Conservation (phyloP, 2,888 invertebrate species). For the Drosophila maculinotata region DNA sequence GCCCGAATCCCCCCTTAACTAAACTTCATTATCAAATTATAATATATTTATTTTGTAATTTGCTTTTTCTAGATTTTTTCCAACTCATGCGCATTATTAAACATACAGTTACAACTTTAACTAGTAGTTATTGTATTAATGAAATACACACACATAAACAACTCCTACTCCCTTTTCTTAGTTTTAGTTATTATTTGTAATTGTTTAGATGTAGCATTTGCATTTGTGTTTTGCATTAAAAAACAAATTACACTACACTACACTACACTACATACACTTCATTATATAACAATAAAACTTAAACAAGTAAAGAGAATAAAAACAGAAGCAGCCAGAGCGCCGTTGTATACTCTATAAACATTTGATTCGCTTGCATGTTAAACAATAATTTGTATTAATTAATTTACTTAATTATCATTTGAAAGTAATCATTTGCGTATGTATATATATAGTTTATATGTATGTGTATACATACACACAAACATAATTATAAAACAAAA, state of each 20-base stretch:
- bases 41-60: slow-evolving; percentile 40
- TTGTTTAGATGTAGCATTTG: slow-evolving; percentile 68
- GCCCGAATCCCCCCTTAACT: slow-evolving; percentile 11
- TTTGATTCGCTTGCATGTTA: slow-evolving; percentile 67
- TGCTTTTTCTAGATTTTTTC: slow-evolving; percentile 20
- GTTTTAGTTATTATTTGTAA: slow-evolving; percentile 52
- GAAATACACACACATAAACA: slow-evolving; percentile 8
- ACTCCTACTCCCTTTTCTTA: slow-evolving; percentile 27
- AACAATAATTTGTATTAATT: slow-evolving; percentile 58
- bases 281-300: slow-evolving; percentile 22
- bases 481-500: slow-evolving; percentile 54
- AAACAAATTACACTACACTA: slow-evolving; percentile 19
- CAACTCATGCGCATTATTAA: slow-evolving; percentile 30
- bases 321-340: slow-evolving; percentile 21
- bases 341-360: slow-evolving; percentile 38
- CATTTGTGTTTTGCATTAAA: slow-evolving; percentile 64
- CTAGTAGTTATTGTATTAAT: slow-evolving; percentile 42
- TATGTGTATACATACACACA: slow-evolving; percentile 45
- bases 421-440: slow-evolving; percentile 73
- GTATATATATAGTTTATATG: slow-evolving; percentile 67
- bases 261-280: slow-evolving; percentile 20
- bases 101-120: slow-evolving; percentile 32
- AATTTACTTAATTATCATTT: slow-evolving; percentile 66
- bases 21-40: slow-evolving; percentile 14
- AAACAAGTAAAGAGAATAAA: slow-evolving; percentile 9